Conservation (phyloP, 1,140 invertebrate species). For the Frieseomelitta varia region DNA sequence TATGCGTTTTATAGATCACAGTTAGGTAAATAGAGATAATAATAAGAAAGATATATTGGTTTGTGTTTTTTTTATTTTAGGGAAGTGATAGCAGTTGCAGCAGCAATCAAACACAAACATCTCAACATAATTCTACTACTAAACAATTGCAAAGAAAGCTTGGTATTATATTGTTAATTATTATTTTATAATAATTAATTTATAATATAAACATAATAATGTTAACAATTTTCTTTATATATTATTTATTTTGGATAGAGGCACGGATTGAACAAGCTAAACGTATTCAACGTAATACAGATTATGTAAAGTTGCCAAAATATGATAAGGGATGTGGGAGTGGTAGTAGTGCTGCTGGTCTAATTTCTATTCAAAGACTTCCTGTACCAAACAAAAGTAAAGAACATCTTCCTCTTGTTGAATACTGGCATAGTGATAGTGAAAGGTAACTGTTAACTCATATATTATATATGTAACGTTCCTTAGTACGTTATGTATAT, state of each 20-base stretch:
- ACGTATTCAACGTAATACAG: conserved; percentile 82
- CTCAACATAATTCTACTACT: conserved; percentile 74
- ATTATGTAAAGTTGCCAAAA: conserved; percentile 82
- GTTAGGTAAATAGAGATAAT: background rate
- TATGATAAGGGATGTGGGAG: conserved; percentile 72
- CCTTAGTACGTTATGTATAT: background rate
- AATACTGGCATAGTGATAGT: conserved; percentile 81
- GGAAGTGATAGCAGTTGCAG: conserved; percentile 81
- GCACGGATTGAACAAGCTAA: conserved; percentile 84
- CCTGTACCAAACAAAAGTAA: conserved; percentile 83
- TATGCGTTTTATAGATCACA: background rate
- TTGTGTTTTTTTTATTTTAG: conserved; percentile 66
- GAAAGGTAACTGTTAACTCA: conserved; percentile 71
- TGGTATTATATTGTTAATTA: conserved; percentile 67
- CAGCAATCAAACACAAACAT: conserved; percentile 76
- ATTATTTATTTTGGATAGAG: conserved; percentile 74
- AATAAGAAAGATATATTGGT: background rate
- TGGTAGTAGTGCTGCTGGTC: conserved; percentile 67
- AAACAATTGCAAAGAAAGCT: conserved; percentile 82
- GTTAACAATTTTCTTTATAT: conserved; percentile 51
- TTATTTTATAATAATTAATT: conserved; percentile 43
- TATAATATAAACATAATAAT: conserved; percentile 43
- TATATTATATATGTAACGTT: background rate
- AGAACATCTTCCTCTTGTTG: conserved; percentile 84
- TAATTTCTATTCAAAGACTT: conserved; percentile 85